phyloP scores from a whole-genome alignment of 2,888 invertebrate genomes.

The Suillia variegata region DNA sequence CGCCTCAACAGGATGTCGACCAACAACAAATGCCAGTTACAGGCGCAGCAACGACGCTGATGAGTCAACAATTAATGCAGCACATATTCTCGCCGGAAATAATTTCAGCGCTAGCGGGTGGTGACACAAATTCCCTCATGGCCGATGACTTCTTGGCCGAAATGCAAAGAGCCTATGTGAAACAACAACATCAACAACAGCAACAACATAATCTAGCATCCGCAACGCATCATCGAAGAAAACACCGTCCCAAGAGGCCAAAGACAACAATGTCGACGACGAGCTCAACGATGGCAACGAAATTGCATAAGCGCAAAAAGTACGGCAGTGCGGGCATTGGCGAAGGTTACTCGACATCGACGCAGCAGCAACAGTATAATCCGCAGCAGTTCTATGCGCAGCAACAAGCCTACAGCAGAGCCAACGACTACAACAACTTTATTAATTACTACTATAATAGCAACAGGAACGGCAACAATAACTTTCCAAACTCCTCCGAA shows the following conservation, averaged over 20 bases:
- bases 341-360: neutral
- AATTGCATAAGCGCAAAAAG: slow-evolving; percentile 37
- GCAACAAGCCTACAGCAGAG: slow-evolving; percentile 8
- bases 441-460: slow-evolving; percentile 1
- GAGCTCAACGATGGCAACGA: slow-evolving; percentile 11
- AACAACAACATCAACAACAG: no score
- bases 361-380: neutral
- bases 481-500: slow-evolving; percentile 9
- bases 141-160: slow-evolving; percentile 49
- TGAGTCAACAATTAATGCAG: slow-evolving; percentile 38
- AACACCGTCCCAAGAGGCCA: slow-evolving; percentile 1
- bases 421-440: slow-evolving; percentile 20
- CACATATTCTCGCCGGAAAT: slow-evolving; percentile 43
- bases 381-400: slow-evolving; percentile 20
- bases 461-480: slow-evolving; percentile 19
- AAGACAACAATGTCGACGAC: neutral
- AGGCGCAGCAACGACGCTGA: slow-evolving; percentile 20
- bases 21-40: slow-evolving; percentile 26
- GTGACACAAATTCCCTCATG: slow-evolving; percentile 40
- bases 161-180: slow-evolving; percentile 42
- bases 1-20: slow-evolving; percentile 8
- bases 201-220: slow-evolving; percentile 9
- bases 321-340: slow-evolving; percentile 11
- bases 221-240: slow-evolving; percentile 9
- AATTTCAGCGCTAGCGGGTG: slow-evolving; percentile 31